Evolutionary conservation across 2,113 vertebrate genomes (phyloP), one percentile per base, ranked within the genome.

Genomic region (Platysternon megacephalum): DNA sequence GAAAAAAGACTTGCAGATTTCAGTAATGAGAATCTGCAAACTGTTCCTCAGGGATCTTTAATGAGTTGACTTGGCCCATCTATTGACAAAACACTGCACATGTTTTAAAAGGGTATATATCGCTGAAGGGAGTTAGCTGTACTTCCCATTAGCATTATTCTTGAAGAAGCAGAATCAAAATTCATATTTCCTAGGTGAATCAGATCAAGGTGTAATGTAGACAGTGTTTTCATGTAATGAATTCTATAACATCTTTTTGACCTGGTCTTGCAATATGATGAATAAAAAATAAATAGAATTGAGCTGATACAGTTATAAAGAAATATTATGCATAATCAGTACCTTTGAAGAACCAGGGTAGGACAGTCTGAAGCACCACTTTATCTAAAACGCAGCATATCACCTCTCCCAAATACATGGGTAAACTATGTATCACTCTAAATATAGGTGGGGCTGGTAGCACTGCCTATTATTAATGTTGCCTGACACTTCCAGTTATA

Each of bases 191-290:
- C 12, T 11, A 52, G 46, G 9, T 1, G 8, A 82, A 58, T 2
- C 87, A 26, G 4, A 22, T 28, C 13, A 80, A 86, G 2, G 16
- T 24, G 14, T 87, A 32, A 26, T 39, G 2, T 79, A 86, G 35
- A 21, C 3, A 46, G 32, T 81, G 76, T 28, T 74, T 90, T 49
- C 6, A 65, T 39, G 49, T 35, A 0, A 6, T 76, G 42, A 53
- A 76, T 88, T 90, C 91, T 93, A 46, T 17, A 79, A 3, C 2
- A 21, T 79, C 2, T 5, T 84, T 94, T 90, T 86, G n/a, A 90
- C 52, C 9, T 0, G 0, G 5, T 78, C 12, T 87, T 88, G n/a
- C 3, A 13, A 3, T 65, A 11, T 0, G 0, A 39, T 52, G 12
- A 81, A n/a, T n/a, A n/a, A n/a, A n/a, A n/a, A n/a, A n/a, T n/a